phyloP scores from a whole-genome alignment of 2,888 invertebrate species.

The Mythimna pallens region DNA sequence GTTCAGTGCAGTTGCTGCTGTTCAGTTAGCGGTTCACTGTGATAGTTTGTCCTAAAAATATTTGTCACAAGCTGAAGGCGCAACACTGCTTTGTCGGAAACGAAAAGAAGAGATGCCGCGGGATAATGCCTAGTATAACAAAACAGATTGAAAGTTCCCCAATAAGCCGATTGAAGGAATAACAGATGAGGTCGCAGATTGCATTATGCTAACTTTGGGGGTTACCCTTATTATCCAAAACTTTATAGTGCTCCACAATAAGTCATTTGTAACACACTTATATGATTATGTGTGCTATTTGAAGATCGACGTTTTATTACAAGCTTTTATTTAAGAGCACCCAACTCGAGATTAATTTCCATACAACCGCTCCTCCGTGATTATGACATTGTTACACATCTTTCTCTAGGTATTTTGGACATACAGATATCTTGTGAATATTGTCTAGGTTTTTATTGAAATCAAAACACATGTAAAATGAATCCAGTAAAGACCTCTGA shows the following conservation, averaged over 20 bases:
- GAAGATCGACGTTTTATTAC: not conserved
- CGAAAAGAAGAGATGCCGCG: not conserved
- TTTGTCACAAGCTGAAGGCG: not conserved
- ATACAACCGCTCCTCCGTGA: too few relatives aligned
- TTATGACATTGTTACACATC: too few relatives aligned
- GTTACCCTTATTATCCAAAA: slow-evolving; percentile 19
- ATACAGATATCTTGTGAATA: too few relatives aligned
- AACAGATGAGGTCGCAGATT: slow-evolving; percentile 28
- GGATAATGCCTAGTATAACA: not conserved
- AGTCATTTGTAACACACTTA: not conserved
- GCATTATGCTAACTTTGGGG: slow-evolving; percentile 29
- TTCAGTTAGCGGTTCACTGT: too few relatives aligned
- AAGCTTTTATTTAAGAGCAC: too few relatives aligned
- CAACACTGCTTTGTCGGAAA: not conserved
- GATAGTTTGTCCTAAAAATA: too few relatives aligned
- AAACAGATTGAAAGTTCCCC: slow-evolving; percentile 17
- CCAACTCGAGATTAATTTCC: too few relatives aligned
- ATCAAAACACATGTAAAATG: too few relatives aligned
- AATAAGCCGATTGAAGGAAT: slow-evolving; percentile 43
- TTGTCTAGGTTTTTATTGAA: too few relatives aligned
- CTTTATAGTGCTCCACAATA: slow-evolving; percentile 22
- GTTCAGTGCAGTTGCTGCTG: too few relatives aligned
- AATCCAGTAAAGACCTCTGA: too few relatives aligned
- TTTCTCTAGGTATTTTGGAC: too few relatives aligned
- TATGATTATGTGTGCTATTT: not conserved